A percentile compares a stretch with the other conserved stretches of the same genome.
Conservation (phyloP, 2,888 invertebrate genomes). For the Trachelus iudaicus region DNA sequence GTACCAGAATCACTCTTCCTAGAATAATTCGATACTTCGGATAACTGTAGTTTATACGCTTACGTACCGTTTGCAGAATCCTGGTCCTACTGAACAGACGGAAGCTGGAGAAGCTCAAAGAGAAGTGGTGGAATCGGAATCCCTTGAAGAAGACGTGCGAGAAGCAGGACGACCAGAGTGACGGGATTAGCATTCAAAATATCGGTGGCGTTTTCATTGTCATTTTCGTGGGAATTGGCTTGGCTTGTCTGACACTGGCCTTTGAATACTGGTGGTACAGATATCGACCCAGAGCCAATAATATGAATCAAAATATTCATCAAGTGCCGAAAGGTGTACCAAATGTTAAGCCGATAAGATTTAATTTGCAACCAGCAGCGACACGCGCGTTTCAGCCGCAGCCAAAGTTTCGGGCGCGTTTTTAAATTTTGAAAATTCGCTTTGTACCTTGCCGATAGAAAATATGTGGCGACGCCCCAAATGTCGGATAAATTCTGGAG, state of each 20-base stretch:
- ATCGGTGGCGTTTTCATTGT: conserved; percentile 99
- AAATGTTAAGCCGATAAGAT: conserved; percentile 43
- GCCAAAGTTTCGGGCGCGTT: conserved; percentile 41
- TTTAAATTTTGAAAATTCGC: conserved; percentile 30
- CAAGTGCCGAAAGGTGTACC: conserved; percentile 18
- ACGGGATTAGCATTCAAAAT: conserved; percentile 97
- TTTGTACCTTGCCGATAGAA: background rate
- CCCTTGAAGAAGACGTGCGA: conserved; percentile 82
- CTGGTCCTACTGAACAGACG: conserved; percentile 93
- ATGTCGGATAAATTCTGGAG: background rate
- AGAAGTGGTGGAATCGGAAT: conserved; percentile 96
- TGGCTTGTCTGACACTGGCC: conserved; percentile 90
- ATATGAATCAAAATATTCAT: conserved; percentile 52
- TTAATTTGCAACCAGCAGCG: conserved; percentile 52
- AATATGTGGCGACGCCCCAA: background rate
- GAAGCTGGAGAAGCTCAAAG: conserved; percentile 91
- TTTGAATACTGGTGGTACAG: conserved; percentile 97
- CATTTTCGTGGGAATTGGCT: conserved; percentile 93
- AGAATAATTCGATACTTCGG: background rate
- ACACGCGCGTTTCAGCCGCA: conserved; percentile 42
- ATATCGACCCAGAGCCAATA: conserved; percentile 73
- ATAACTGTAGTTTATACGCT: background rate
- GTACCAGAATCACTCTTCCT: conserved; percentile 55
- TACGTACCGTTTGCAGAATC: conserved; percentile 72
- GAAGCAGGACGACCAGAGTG: conserved; percentile 91